These are phyloP conservation scores for Drosophila nikananu DNA, from an alignment of 1,140 invertebrate species.

Conservation along the genomic window DNA sequence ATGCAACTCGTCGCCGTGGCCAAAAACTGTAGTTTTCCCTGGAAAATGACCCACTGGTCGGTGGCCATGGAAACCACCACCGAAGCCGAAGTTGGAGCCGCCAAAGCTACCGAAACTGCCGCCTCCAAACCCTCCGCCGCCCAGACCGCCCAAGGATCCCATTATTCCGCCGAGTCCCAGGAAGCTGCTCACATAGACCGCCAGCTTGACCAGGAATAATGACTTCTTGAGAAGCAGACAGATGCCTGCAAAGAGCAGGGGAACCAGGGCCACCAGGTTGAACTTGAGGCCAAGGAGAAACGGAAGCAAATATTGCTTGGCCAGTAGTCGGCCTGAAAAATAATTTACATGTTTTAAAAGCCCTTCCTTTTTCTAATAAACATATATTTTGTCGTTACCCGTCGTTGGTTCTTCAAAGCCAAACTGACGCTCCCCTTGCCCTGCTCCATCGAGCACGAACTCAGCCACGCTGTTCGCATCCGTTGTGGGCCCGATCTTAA, in stretches of 20 bases:
- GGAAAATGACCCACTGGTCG: constrained; percentile 67
- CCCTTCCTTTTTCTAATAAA: not conserved
- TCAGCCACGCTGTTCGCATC: constrained; percentile 89
- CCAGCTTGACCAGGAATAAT: constrained; percentile 90
- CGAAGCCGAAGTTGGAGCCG: constrained; percentile 45
- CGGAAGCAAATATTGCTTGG: constrained; percentile 89
- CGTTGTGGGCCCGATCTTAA: constrained; percentile 89
- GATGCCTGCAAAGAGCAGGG: constrained; percentile 89
- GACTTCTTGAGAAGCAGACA: constrained; percentile 91
- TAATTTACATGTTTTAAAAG: not conserved
- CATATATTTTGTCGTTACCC: constrained; percentile 68
- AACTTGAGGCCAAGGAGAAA: constrained; percentile 92
- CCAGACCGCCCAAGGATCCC: constrained; percentile 70
- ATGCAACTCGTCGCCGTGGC: constrained; percentile 64
- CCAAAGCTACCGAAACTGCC: constrained; percentile 47
- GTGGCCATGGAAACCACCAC: constrained; percentile 37
- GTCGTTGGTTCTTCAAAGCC: constrained; percentile 85
- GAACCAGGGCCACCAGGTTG: constrained; percentile 90
- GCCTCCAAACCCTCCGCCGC: constrained; percentile 45
- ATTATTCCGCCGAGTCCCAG: constrained; percentile 87
- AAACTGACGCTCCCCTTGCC: constrained; percentile 84
- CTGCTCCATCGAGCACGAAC: constrained; percentile 89
- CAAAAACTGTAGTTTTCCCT: constrained; percentile 61
- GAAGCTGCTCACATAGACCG: constrained; percentile 89
- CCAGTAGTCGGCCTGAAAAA: constrained; percentile 89